Conservation (phyloP, 2,797 vertebrate genomes). For the Vespertilio murinus region DNA sequence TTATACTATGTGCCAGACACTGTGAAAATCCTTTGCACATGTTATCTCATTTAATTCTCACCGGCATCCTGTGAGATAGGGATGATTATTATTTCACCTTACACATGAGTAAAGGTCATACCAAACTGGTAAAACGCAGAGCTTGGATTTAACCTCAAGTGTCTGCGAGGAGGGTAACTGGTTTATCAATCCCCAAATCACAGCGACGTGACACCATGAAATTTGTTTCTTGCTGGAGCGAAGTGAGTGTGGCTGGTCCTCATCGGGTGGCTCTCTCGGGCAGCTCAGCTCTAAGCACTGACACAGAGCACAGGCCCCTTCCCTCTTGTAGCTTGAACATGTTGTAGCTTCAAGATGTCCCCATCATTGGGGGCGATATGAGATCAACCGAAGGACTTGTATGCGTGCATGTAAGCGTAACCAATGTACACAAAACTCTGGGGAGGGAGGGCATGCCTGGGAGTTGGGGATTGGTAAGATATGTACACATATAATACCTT, state of each 20-base stretch:
- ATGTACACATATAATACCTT: no score
- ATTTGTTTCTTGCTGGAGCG: not conserved
- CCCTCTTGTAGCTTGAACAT: not conserved
- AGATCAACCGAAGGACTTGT: no score
- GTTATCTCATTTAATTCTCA: not conserved
- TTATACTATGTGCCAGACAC: not conserved
- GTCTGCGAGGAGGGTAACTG: not conserved
- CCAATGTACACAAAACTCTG: no score
- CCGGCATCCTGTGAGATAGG: not conserved
- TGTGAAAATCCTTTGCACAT: not conserved
- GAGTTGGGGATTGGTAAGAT: no score
- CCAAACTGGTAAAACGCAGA: not conserved
- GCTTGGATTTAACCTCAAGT: not conserved
- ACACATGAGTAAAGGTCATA: not conserved
- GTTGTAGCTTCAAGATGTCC: not conserved
- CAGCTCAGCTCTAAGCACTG: not conserved
- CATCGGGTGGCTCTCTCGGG: not conserved
- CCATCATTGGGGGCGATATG: no score
- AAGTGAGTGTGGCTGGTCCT: not conserved
- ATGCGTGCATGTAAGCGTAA: no score
- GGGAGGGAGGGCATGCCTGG: no score
- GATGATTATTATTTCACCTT: not conserved
- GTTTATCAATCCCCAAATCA: not conserved
- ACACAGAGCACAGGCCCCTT: not conserved
- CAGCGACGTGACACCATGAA: not conserved